phyloP scores from a whole-genome alignment of 2,113 vertebrate genomes.

The Hiodon tergisus region DNA sequence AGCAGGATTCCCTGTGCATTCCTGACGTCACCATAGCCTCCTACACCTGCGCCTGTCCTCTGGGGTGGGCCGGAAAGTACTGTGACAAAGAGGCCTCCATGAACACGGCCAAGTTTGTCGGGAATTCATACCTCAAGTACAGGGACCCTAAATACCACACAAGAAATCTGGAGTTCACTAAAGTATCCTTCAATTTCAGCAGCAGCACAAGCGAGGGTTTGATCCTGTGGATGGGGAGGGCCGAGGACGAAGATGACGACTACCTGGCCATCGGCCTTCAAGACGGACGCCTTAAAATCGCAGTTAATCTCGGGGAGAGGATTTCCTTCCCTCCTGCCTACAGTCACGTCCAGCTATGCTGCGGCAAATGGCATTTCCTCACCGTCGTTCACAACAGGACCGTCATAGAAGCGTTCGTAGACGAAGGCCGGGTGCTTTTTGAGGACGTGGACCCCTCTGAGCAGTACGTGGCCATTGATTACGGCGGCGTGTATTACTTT shows the following conservation, averaged over 20 bases:
- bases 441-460: conserved; percentile 71
- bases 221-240: conserved; percentile 74
- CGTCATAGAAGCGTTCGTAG: conserved; percentile 62
- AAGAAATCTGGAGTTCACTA: conserved; percentile 63
- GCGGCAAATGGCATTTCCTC: conserved; percentile 60
- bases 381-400: conserved; percentile 67
- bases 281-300: conserved; percentile 65
- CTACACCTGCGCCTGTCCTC: conserved; percentile 65
- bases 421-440: conserved; percentile 58
- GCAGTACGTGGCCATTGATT: conserved; percentile 73
- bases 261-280: conserved; percentile 74
- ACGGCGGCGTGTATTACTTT: conserved; percentile 68
- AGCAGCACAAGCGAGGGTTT: conserved; percentile 56
- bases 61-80: conserved; percentile 68
- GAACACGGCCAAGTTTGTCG: conserved; percentile 60
- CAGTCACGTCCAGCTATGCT: conserved; percentile 51
- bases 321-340: conserved; percentile 55
- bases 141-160: conserved; percentile 58
- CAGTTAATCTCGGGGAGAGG: conserved; percentile 74
- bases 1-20: conserved; percentile 58
- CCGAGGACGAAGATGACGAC: conserved; percentile 71
- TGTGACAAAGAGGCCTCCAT: conserved; percentile 58
- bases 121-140: conserved; percentile 75
- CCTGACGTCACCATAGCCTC: conserved; percentile 42
- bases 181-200: conserved; percentile 70